Evolutionary conservation across 2,113 vertebrate genomes (phyloP), one percentile per base, ranked within the genome.

Genomic region (Leiothrix lutea): DNA sequence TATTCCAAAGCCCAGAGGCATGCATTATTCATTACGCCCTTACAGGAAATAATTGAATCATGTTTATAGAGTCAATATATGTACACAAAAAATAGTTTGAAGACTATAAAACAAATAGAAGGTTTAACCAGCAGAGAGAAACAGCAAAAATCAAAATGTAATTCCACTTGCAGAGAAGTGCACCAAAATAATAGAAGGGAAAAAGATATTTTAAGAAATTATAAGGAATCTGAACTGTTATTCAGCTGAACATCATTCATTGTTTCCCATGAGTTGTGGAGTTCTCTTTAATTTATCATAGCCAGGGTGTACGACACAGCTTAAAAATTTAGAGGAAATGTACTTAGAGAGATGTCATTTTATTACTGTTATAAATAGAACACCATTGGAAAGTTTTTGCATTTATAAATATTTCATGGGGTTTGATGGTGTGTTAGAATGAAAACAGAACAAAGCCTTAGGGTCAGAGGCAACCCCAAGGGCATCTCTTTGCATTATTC

Each of bases 271-370:
- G 74, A 77, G 71, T 29, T 77, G 28, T n/a, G 19, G 54, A 92
- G 29, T 61, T 88, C n/a, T 91, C 57, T 93, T 92, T 70, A 91
- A 94, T 95, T 92, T 72, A 72, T 82, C 61, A 75, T 70, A 85
- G 20, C 18, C 29, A 45, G 38, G 14, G 62, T 86, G 29, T 62
- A 73, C 26, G 86, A 66, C 71, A 93, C 16, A 54, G 61, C 31
- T 92, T 65, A 92, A 95, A 96, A 94, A 93, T 90, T 82, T 79
- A 93, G 70, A 94, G n/a, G 73, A 75, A 84, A 85, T 53, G 36
- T 85, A 80, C 85, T 92, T 61, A 75, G 58, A 94, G 50, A 77
- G 33, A 60, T 72, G 58, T 24, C 21, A 83, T 88, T 95, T 94
- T 93, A 86, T 93, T 93, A 85, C 75, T 38, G 25, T 65, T 94